Base-by-base conservation (phyloP, 2,888 invertebrate genomes). In the Pinctada fucata region DNA sequence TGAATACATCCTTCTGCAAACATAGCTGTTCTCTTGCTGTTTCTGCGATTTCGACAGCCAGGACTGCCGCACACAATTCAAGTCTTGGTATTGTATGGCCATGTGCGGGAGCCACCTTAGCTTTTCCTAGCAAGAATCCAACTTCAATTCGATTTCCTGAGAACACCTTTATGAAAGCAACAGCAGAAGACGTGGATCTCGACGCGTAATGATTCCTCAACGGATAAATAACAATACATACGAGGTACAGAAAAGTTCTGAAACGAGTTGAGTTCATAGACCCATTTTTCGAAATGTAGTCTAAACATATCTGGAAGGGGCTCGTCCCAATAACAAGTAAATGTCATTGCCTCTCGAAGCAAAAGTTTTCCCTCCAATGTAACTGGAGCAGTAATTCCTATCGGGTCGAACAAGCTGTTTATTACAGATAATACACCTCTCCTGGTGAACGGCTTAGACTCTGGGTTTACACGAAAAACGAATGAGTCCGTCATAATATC, bases 121-220 rank as follows among this genome's bases (percentile, higher is more conserved):
- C 77, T 72, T 86, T 86, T 8, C 86, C 86, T n/a, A 85, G 47
- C 2, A 85, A 49, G 74, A 84, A 85, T 47, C 83, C 75, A 49
- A 80, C n/a, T 13, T 82, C 50, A 6, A 68, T 16, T 2, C 67
- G 69, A 48, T 81, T 76, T n/a, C n/a, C 1, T 45, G 73, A 51
- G 10, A 68, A 68, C 51, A 74, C 51, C 50, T 68, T 75, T 8
- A 87, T 48, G 51, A 83, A 88, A 6, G 83, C 82, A 3, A 75
- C 81, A 10, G 84, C 84, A 8, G 64, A 82, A 82, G n/a, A 76
- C 66, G 50, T 79, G 81, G 4, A 82, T 47, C 65, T 81, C 76
- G 45, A 48, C 13, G 4, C 63, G 58, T 58, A n/a, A 13, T 0
- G 71, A 31, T 13, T 52, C 31, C 2, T n/a, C 58, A 52, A 67